Evolutionary conservation across 2,888 invertebrate species (phyloP).

Genomic region (Acanthosepion pharaonis): DNA sequence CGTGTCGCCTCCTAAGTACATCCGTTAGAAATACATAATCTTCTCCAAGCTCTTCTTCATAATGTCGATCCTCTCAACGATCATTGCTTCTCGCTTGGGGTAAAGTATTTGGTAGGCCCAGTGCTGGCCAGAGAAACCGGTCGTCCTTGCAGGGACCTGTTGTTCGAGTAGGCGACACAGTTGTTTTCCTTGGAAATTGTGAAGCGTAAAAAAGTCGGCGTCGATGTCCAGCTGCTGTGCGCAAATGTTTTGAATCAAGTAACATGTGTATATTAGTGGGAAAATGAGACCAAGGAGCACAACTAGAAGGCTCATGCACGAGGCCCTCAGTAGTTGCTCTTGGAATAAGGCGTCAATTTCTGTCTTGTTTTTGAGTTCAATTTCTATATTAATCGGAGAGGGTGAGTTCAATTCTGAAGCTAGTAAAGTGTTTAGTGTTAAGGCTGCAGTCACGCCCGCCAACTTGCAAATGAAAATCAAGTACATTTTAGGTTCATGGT

Average conservation of each 20-base stretch:
- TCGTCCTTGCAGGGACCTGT: accelerated
- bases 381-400: neutral
- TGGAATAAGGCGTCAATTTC: neutral
- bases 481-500: neutral
- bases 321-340: neutral
- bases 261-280: neutral
- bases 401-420: neutral
- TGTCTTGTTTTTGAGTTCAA: neutral
- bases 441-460: neutral
- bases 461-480: neutral
- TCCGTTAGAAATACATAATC: neutral
- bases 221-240: neutral
- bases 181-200: neutral
- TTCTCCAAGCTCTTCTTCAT: neutral
- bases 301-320: neutral
- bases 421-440: neutral
- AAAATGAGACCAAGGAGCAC: neutral
- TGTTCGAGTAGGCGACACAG: neutral
- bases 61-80: neutral
- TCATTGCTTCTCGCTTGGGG: neutral
- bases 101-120: neutral
- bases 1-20: too few species aligned
- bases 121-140: neutral
- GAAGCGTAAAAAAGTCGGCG: neutral
- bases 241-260: neutral